Base-by-base conservation (phyloP, 2,888 invertebrate species). In the Nomada lathburiana region DNA sequence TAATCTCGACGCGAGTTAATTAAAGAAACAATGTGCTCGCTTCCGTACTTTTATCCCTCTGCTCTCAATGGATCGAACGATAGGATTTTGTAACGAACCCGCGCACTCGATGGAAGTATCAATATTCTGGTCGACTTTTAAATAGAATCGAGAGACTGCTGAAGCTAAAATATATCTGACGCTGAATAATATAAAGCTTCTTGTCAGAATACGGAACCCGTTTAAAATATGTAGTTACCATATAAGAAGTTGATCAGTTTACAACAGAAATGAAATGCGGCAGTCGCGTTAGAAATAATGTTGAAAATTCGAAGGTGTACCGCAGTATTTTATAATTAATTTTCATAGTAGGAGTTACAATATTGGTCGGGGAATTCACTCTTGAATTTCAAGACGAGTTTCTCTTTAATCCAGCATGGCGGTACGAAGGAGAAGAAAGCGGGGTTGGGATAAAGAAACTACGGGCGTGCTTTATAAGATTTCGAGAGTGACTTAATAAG, bases 401-500 rank as follows among this genome's bases (percentile, higher is more conserved):
- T 80, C 69, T 75, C 65, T 71, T 62, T 80, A 80, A 82, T 70
- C 52, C 67, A n/a, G 20, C 47, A 67, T 23, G 55, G 29, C 20
- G 42, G 53, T 36, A 69, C 42, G 11, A 50, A 57, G 73, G 9
- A 63, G 70, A 64, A 63, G 67, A 57, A 67, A 62, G 23, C 53
- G 26, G 26, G 16, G 44, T 23, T 60, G 13, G 26, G 57, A 63
- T 63, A 67, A 74, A 60, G 80, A 63, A 65, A 23, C 60, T 13
- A 11, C 68, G 20, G 52, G 23, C 50, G 44, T 55, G 79, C 72
- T 84, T 82, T 84, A 80, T 76, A 76, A 80, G 65, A 65, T 83
- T 84, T 84, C 83, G 76, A 83, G 83, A 83, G 83, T 60, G 83
- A 76, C 73, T 84, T 80, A 84, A 83, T 80, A 84, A 83, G 84